Percentiles rank a stretch among this genome's conserved stretches.
phyloP scores from a whole-genome alignment of 2,888 invertebrate genomes.

The Yponomeuta sedellus region DNA sequence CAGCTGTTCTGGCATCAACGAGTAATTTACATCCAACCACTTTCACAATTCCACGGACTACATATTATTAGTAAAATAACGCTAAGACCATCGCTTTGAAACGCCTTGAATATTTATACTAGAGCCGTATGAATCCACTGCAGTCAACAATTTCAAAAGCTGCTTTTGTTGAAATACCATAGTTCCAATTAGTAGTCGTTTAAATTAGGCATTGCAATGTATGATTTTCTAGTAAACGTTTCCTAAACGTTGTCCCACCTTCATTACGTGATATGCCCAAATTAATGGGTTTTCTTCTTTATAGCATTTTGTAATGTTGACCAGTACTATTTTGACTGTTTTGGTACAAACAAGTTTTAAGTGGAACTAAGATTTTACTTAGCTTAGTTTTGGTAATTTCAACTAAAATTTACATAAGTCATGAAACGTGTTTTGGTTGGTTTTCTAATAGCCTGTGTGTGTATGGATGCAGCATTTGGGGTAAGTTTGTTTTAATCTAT shows the following conservation, averaged over 20 bases:
- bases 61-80: no score
- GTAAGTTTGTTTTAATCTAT: no score
- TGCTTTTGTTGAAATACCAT: no score
- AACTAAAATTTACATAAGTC: background rate
- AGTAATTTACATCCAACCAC: no score
- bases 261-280: background rate
- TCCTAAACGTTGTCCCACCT: background rate
- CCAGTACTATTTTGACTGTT: background rate
- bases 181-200: background rate
- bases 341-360: background rate
- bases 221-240: background rate
- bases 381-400: no score
- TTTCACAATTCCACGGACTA: no score
- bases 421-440: background rate
- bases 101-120: no score
- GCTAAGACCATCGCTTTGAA: no score
- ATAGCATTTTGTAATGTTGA: background rate
- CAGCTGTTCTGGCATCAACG: no score
- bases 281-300: background rate
- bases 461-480: background rate
- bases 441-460: background rate
- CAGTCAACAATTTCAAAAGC: background rate
- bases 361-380: background rate
- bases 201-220: slow-evolving; percentile 17
- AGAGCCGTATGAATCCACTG: no score